A percentile compares a stretch with the other conserved stretches of the same genome.
Conservation (phyloP, 2,888 invertebrate species). For the Hybos culiciformis region DNA sequence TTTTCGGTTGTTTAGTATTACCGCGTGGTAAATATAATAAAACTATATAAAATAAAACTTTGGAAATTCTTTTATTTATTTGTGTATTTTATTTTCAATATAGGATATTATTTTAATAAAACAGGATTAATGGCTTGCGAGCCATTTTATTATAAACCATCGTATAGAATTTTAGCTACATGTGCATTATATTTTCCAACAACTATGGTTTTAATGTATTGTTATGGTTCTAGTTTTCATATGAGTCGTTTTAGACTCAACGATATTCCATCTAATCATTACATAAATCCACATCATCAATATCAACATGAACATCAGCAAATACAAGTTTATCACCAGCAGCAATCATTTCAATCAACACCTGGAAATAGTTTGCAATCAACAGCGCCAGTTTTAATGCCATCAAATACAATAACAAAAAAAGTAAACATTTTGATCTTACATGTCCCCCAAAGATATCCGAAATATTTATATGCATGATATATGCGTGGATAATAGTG, state of each 20-base stretch:
- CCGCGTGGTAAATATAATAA: conserved; percentile 45
- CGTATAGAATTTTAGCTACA: conserved; percentile 63
- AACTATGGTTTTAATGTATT: conserved; percentile 84
- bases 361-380: conserved; percentile 14
- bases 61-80: neutral
- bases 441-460: neutral
- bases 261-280: conserved; percentile 21
- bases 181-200: conserved; percentile 84
- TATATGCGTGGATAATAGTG: too few relatives aligned
- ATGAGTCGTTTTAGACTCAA: conserved; percentile 61
- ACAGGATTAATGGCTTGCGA: conserved; percentile 78
- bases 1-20: conserved; percentile 69
- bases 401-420: conserved; percentile 26
- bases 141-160: conserved; percentile 65
- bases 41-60: too few relatives aligned
- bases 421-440: conserved; percentile 20
- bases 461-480: too few relatives aligned
- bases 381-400: conserved; percentile 9
- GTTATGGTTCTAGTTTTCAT: conserved; percentile 80
- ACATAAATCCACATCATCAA: conserved; percentile 16
- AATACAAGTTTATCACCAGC: neutral
- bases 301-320: conserved; percentile 13
- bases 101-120: conserved; percentile 74
- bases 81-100: neutral
- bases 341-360: conserved; percentile 4